Evolutionary conservation across 64 coral and sea anemone species (phyloP), one percentile per base, ranked within the genome.

Genomic region (Cladopsammia gracilis): DNA sequence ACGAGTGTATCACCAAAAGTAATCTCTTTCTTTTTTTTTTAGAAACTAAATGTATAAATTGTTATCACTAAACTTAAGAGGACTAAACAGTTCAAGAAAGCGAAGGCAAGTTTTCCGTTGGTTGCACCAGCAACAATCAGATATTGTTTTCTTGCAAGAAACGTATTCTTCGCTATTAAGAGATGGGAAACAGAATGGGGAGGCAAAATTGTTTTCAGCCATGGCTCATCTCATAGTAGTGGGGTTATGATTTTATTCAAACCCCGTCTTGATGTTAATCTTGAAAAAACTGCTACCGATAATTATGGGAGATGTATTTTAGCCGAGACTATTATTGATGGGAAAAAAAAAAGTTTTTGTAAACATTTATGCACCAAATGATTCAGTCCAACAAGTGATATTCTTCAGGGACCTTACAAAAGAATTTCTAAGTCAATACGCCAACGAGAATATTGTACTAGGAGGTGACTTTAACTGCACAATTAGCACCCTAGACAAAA

Each of bases 221-320:
- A 90, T 49, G 88, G 88, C 20, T 78, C 75, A 24, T 76, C 57
- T 64, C 74, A 90, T 75, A 78, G 73, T 51, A 79, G 75, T 67
- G 88, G 88, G 43, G 88, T 79, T 19, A 90, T 79, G 88, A 90
- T 90, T 69, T 60, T 90, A 64, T 76, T 79, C 59, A 90, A 90
- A 78, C 74, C 88, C 23, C 49, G 45, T 25, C 48, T 79, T 79
- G 23, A 79, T 46, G 75, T 90, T 48, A 20, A 64, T 25, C 50
- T 90, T 12, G 60, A 79, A 79, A 64, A 50, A 50, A 64, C 18
- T 59, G 49, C 60, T 64, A 12, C 72, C 46, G 73, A 90, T 61
- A 64, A 64, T 46, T 15, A 4, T 34, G 88, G 73, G 20, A 77
- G 88, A 78, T 90, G 72, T 90, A 61, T 90, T 78, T 23, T 90